These are phyloP conservation scores for Dermochelys coriacea DNA, from an alignment of 2,797 vertebrate species.

Conservation along the genomic window DNA sequence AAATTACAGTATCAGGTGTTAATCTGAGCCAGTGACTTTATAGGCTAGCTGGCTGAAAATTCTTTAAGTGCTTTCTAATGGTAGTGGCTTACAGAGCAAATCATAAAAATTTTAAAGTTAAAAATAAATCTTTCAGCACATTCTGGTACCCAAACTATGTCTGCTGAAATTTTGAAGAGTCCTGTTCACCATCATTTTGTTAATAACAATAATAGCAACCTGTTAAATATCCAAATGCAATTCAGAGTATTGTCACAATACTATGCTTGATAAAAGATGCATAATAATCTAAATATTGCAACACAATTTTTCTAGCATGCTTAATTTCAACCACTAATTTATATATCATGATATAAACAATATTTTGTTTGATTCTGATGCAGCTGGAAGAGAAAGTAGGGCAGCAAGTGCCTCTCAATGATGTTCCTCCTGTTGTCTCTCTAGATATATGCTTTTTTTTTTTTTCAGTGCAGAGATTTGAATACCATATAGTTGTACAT, in stretches of 20 bases:
- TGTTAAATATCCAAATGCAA: neutral
- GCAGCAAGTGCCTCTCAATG: neutral
- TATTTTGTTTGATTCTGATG: neutral
- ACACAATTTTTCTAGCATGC: neutral
- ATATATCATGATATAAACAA: neutral
- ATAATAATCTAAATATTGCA: neutral
- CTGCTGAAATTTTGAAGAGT: neutral
- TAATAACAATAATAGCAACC: neutral
- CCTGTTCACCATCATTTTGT: neutral
- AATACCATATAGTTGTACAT: neutral
- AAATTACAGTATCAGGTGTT: conserved; percentile 67
- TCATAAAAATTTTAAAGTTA: conserved; percentile 58
- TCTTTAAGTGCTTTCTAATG: conserved; percentile 68
- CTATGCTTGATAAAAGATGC: neutral
- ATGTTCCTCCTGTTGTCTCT: neutral
- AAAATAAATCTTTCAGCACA: conserved; percentile 49
- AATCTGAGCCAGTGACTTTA: conserved; percentile 45
- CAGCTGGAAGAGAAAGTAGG: neutral
- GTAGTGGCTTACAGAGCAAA: conserved; percentile 63
- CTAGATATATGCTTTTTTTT: neutral
- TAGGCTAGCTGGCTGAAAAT: conserved; percentile 59
- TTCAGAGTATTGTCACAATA: conserved; percentile 5
- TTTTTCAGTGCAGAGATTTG: neutral
- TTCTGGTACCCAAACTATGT: conserved; percentile 25
- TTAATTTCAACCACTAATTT: neutral